Evolutionary conservation across 2,888 invertebrate genomes (phyloP), one percentile per base, ranked within the genome.

Genomic region (Acleris laterana): DNA sequence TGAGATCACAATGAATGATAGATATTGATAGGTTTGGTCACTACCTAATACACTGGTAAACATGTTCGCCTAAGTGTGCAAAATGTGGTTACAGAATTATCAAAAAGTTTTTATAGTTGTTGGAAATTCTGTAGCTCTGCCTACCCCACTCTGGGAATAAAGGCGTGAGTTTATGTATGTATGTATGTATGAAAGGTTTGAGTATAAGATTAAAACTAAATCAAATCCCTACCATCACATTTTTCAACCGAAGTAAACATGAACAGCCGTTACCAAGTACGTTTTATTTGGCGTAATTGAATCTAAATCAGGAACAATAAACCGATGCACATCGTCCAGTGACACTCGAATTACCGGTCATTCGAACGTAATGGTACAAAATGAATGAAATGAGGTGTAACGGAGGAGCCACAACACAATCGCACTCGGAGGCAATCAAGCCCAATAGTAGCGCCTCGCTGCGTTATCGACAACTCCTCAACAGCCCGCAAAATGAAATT

Each of bases 401-500:
- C 77, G 79, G 72, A 76, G 87, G 87, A 86, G 86, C 77, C 78
- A 82, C 80, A 88, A 88, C 83, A 85, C 77, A 78, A 81, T 78
- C 70, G 82, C 80, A 76, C 84, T 88, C 76, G 78, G 76, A 84
- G 84, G 87, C 85, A 88, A 86, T 85, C 85, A 82, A 76, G 74
- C 74, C 72, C 74, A 44, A 53, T 71, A 81, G 81, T 81, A 79
- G 81, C 78, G 77, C 81, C 80, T 79, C 80, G 79, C 80, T 82
- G 84, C 84, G 82, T 81, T 82, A 81, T 83, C 81, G 81, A 85
- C 82, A 77, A 83, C 83, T 82, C 83, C 88, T 91, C 90, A 87
- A 92, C 88, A 88, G 87, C 89, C 92, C 92, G 80, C 92, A 90
- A 91, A 92, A 93, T 92, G 90, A 92, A 92, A 88, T 90, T 88